Evolutionary conservation across 2,888 invertebrate genomes (phyloP).

Genomic region (Cantharis lateralis): DNA sequence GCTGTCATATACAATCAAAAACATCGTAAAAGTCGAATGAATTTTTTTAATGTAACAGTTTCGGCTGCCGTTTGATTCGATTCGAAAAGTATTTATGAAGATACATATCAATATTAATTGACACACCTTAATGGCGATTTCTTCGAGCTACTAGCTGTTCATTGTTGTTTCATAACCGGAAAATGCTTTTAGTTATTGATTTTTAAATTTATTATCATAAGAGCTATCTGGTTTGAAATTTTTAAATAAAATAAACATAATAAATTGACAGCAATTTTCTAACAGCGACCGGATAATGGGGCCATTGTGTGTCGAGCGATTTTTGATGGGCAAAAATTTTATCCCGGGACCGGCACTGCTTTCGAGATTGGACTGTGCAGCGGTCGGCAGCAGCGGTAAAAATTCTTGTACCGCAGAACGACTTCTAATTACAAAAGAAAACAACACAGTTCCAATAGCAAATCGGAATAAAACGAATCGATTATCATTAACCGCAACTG

Average conservation of each 20-base stretch:
- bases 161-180: constrained; percentile 21
- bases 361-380: not conserved
- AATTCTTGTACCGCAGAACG: constrained; percentile 12
- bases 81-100: constrained; percentile 26
- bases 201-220: constrained; percentile 4
- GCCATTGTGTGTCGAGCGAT: not conserved
- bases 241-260: not conserved
- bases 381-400: not conserved
- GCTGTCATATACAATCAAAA: constrained; percentile 27
- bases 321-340: not conserved
- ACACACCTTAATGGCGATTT: constrained; percentile 30
- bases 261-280: not conserved
- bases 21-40: constrained; percentile 19
- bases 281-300: not conserved
- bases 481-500: constrained; percentile 50
- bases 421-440: constrained; percentile 38
- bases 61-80: constrained; percentile 23
- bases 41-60: constrained; percentile 15
- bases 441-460: constrained; percentile 41
- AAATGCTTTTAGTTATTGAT: constrained; percentile 20
- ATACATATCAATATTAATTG: constrained; percentile 31
- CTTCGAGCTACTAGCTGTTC: constrained; percentile 18
- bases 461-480: constrained; percentile 49
- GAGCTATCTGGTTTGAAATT: not conserved
- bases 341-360: not conserved